Base-by-base conservation (phyloP, 2,888 invertebrate genomes). In the Ennomos fuscantarius region DNA sequence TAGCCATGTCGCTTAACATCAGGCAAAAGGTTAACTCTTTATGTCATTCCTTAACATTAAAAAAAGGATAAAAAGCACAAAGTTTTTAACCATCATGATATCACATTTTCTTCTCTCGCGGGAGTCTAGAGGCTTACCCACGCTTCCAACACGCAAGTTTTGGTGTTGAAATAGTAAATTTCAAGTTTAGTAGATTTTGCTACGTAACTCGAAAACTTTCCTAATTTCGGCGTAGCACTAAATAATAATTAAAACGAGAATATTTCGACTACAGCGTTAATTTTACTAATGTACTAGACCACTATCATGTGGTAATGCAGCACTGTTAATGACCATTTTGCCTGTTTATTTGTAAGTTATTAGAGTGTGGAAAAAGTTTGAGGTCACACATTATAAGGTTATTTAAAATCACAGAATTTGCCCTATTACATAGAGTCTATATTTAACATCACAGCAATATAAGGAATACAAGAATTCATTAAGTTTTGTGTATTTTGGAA, bases 211-310 rank as follows among this genome's bases (percentile, higher is more conserved):
- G 12, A 33, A 42, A 52, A 52, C 44, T 51, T 51, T 44, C n/a
- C 33, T 37, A 43, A 51, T 44, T 51, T 31, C 13, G 10, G 9
- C 8, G 10, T 13, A 33, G 37, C 32, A 44, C 36, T 51, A 44
- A 51, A 51, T 44, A 37, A 51, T 44, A 52, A 52, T 52, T 44
- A 51, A 36, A 44, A 52, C 24, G 9, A 15, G 32, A 15, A 44
- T 39, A 15, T 37, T 40, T 39, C 13, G 33, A 33, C 13, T 13
- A 41, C 37, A 24, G 5, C 24, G 15, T 34, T 34, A 49, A 6
- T 24, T 34, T 15, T 33, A n/a, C n/a, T 49, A 49, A 48, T 10
- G 32, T 41, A 41, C 11, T 10, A 8, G 33, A 39, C 33, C 40
- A 49, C 15, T 32, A n/a, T 35, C 35, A 45, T 45, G 3, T 36